These are phyloP conservation scores for Rhyacophila brunnea DNA, from an alignment of 1,140 invertebrate species.

Conservation along the genomic window DNA sequence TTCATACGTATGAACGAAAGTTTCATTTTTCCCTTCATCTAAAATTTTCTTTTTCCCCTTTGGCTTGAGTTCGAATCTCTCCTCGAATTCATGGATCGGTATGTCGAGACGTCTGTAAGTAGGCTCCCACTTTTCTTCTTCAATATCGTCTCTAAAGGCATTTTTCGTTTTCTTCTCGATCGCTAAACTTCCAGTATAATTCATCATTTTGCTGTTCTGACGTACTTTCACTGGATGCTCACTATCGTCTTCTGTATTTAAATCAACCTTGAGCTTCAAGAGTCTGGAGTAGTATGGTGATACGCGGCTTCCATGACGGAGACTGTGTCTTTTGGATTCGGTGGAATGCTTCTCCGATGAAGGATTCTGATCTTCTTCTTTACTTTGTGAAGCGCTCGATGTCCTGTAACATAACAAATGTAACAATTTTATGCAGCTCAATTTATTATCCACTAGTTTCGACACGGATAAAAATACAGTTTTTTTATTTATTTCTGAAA, in stretches of 20 bases:
- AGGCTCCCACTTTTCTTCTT: conserved; percentile 29
- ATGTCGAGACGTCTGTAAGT: conserved; percentile 42
- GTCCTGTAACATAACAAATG: too few species aligned
- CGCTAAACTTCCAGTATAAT: conserved; percentile 25
- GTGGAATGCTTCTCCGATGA: background rate
- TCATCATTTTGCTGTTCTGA: conserved; percentile 18
- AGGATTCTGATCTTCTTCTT: background rate
- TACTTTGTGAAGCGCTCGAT: background rate
- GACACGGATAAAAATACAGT: too few species aligned
- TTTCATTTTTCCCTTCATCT: conserved; percentile 2
- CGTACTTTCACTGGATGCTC: conserved; percentile 12
- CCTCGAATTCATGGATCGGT: conserved; percentile 59
- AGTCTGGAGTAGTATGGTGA: conserved; percentile 30
- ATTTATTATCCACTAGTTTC: too few species aligned
- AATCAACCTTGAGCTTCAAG: conserved; percentile 26
- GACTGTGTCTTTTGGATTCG: conserved; percentile 14
- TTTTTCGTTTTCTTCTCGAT: conserved; percentile 29
- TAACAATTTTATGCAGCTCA: too few species aligned
- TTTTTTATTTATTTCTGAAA: background rate
- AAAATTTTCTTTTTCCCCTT: conserved; percentile 1
- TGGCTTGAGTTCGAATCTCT: conserved; percentile 54
- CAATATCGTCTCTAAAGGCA: conserved; percentile 28
- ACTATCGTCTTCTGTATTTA: conserved; percentile 23
- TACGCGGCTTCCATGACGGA: conserved; percentile 25
- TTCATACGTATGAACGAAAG: background rate